phyloP scores from a whole-genome alignment of 2,888 invertebrate species.

The Aproaerema taeniolella region DNA sequence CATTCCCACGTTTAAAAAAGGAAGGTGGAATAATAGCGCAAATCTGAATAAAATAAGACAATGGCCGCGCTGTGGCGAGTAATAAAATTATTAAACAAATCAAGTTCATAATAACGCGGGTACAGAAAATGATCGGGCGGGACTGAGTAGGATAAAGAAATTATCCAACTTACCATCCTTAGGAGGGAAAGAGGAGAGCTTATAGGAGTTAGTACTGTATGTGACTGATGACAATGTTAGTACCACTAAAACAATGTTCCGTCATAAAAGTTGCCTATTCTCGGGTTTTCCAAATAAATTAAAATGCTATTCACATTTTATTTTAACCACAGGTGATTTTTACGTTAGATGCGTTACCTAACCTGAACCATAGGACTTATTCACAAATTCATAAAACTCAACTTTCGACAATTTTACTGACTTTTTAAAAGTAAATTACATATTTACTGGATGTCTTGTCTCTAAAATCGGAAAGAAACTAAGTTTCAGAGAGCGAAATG shows the following conservation, averaged over 20 bases:
- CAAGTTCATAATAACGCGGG: constrained; percentile 72
- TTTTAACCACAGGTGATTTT: too few species aligned
- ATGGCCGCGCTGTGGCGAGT: constrained; percentile 40
- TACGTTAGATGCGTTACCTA: too few species aligned
- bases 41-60: constrained; percentile 39
- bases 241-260: neutral
- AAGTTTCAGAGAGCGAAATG: too few species aligned
- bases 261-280: too few species aligned
- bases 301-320: too few species aligned
- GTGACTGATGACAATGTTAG: neutral
- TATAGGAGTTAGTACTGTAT: constrained; percentile 2
- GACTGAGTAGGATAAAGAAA: constrained; percentile 70
- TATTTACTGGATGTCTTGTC: too few species aligned
- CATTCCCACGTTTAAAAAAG: constrained; percentile 24
- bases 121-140: constrained; percentile 72
- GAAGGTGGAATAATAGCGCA: constrained; percentile 34
- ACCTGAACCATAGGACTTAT: too few species aligned
- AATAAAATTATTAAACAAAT: constrained; percentile 78
- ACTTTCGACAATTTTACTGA: too few species aligned
- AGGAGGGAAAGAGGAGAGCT: constrained; percentile 31
- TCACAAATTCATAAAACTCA: too few species aligned
- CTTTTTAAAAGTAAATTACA: too few species aligned
- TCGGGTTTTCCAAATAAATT: too few species aligned
- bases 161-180: constrained; percentile 68
- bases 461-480: too few species aligned